phyloP scores from a whole-genome alignment of 2,888 invertebrate species.

The Asteroscopus sphinx region DNA sequence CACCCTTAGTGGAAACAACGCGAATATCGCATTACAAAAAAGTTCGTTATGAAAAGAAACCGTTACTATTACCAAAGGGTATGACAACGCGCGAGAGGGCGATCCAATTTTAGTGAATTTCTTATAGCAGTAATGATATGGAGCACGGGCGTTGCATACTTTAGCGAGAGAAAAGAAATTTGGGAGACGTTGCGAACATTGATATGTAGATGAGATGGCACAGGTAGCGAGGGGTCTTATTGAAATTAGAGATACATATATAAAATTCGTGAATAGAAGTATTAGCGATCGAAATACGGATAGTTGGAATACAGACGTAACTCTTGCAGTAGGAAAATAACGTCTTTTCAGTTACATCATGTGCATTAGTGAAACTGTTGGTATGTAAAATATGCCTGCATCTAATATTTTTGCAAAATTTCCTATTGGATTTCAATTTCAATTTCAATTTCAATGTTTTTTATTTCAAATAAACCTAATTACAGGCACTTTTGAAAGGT shows the following conservation, averaged over 20 bases:
- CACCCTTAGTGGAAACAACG: slow-evolving; percentile 86
- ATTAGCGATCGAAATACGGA: slow-evolving; percentile 72
- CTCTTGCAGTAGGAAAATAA: slow-evolving; percentile 60
- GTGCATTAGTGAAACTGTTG: slow-evolving; percentile 30
- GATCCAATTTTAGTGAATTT: slow-evolving; percentile 87
- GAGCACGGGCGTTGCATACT: slow-evolving; percentile 88
- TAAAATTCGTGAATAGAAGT: slow-evolving; percentile 81
- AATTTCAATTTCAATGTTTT: too few species aligned
- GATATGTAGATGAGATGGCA: slow-evolving; percentile 88
- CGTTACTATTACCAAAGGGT: slow-evolving; percentile 88
- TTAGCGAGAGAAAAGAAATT: slow-evolving; percentile 86
- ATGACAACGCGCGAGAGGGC: slow-evolving; percentile 84
- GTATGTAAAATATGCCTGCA: slow-evolving; percentile 45
- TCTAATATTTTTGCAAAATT: slow-evolving; percentile 47
- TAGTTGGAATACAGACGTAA: slow-evolving; percentile 63
- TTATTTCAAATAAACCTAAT: too few species aligned
- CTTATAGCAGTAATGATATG: slow-evolving; percentile 85
- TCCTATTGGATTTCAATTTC: too few species aligned
- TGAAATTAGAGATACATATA: slow-evolving; percentile 87
- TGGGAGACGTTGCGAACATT: slow-evolving; percentile 84
- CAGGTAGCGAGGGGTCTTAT: slow-evolving; percentile 86
- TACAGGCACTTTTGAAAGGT: too few species aligned
- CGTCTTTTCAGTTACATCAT: slow-evolving; percentile 55
- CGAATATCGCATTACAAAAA: slow-evolving; percentile 87
- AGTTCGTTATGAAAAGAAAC: slow-evolving; percentile 88